These are phyloP conservation scores for Phataginus tetradactyla DNA, from an alignment of 2,797 vertebrate species.

Conservation along the genomic window DNA sequence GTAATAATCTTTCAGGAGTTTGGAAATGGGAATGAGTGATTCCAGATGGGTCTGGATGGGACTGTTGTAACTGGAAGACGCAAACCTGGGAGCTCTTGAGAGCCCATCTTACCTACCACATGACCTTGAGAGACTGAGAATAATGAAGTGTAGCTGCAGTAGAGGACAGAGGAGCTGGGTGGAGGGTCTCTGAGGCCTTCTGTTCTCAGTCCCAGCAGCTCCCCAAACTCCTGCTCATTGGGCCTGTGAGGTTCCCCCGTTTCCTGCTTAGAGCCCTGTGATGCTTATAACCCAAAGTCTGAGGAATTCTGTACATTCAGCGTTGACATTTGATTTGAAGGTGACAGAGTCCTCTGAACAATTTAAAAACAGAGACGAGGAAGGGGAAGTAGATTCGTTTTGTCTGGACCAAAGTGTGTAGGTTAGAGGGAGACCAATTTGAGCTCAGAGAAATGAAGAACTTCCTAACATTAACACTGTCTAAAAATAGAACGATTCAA, in stretches of 20 bases:
- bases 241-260: no score
- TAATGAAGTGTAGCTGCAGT: background rate
- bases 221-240: background rate
- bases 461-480: background rate
- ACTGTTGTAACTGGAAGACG: background rate
- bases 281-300: background rate
- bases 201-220: background rate
- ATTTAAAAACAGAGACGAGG: background rate
- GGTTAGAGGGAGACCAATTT: background rate
- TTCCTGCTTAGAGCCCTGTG: background rate
- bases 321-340: background rate
- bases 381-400: background rate
- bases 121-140: background rate
- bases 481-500: background rate
- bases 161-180: background rate
- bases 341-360: background rate
- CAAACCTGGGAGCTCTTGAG: background rate
- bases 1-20: background rate
- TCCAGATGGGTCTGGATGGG: background rate
- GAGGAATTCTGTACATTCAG: background rate
- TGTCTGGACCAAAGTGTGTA: background rate
- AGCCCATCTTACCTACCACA: background rate
- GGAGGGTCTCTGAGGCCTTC: background rate
- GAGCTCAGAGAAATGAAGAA: background rate
- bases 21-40: background rate